These are phyloP conservation scores for Amiota communis DNA, from an alignment of 2,888 invertebrate genomes.

Conservation along the genomic window DNA sequence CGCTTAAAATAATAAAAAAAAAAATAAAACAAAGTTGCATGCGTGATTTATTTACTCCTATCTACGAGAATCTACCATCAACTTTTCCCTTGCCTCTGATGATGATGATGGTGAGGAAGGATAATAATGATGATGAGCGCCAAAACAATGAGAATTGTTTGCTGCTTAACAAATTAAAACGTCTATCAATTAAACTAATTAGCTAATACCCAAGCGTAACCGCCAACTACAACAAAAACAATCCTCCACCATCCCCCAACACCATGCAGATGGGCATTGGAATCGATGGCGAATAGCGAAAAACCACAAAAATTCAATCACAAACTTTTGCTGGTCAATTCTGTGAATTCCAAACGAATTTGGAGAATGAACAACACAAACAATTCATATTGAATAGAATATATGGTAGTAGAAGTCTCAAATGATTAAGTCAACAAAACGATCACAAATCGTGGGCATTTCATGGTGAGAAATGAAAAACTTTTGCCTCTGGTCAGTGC, in stretches of 20 bases:
- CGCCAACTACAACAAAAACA: no score
- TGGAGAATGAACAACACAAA: not conserved
- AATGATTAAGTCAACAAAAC: slow-evolving; percentile 66
- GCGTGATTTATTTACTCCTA: not conserved
- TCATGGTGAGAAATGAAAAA: no score
- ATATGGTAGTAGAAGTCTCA: no score
- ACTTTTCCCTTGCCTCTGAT: not conserved
- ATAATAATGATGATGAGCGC: no score
- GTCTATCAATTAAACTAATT: slow-evolving; percentile 68
- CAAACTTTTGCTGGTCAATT: slow-evolving; percentile 30
- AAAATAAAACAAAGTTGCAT: slow-evolving; percentile 9
- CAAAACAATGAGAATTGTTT: not conserved
- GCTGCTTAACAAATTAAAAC: slow-evolving; percentile 48
- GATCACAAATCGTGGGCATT: slow-evolving; percentile 58
- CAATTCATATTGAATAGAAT: slow-evolving; percentile 48
- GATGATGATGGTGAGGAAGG: slow-evolving; percentile 4
- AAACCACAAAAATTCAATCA: slow-evolving; percentile 57
- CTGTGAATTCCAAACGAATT: no score
- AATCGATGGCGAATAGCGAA: no score
- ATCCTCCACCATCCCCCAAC: no score
- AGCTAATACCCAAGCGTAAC: slow-evolving; percentile 44
- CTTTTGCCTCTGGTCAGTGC: no score
- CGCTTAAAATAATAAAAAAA: not conserved
- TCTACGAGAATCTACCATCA: no score
- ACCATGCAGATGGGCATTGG: no score